Percentiles rank a stretch among this genome's conserved stretches.
phyloP scores from a whole-genome alignment of 2,113 vertebrate genomes.

The Accipiter cooperii region DNA sequence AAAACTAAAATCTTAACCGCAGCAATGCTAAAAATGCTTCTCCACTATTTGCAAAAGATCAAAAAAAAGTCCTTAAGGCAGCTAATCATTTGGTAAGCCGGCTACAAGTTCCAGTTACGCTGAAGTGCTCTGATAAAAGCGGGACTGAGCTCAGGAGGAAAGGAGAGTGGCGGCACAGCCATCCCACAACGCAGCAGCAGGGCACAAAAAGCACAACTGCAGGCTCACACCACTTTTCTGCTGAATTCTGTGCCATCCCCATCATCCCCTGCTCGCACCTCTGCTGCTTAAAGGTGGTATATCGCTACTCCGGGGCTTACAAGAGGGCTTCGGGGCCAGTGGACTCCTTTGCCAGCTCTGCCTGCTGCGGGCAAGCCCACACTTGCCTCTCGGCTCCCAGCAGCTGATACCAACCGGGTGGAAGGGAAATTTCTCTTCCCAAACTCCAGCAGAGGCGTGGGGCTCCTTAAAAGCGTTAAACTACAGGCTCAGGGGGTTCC shows the following conservation, averaged over 20 bases:
- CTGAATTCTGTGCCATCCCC: not conserved
- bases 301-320: not conserved
- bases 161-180: not conserved
- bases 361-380: not conserved
- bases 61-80: not conserved
- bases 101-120: not conserved
- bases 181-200: rapidly evolving
- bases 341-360: not conserved
- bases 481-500: not conserved
- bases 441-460: not conserved
- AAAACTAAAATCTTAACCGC: not conserved
- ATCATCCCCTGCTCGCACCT: not conserved
- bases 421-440: not conserved
- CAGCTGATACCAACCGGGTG: not conserved
- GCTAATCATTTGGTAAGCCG: not conserved
- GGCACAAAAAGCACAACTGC: not conserved
- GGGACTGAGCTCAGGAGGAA: not conserved
- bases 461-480: not conserved
- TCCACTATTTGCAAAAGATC: not conserved
- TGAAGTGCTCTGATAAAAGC: not conserved
- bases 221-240: no score
- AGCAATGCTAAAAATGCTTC: constrained; percentile 1
- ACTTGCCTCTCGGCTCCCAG: not conserved
- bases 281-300: not conserved
- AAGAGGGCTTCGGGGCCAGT: not conserved